Base-by-base conservation (phyloP, 2,797 vertebrate species). In the Trichosurus vulpecula region DNA sequence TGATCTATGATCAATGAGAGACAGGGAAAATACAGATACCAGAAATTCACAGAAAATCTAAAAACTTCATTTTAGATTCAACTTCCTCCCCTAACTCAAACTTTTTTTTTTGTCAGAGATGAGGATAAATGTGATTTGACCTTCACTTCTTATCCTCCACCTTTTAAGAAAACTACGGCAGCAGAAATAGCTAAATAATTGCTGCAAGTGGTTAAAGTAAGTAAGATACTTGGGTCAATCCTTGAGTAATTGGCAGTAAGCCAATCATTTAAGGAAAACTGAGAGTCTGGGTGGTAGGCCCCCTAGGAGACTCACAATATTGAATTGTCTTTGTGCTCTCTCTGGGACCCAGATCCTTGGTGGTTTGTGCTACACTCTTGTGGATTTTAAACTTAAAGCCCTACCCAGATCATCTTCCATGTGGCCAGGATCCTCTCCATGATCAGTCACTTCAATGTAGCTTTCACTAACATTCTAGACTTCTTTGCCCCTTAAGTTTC, bases 131-230 rank as follows among this genome's bases (percentile, higher is more conserved):
- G 2, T 8, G 2, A 47, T 91, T 57, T 93, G 47, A 66, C 92
- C 47, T 90, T 51, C 54, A 81, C 31, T 55, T 66, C 92, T 91
- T 53, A 57, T 16, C 57, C 27, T 92, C 74, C 9, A 12, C 52
- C 54, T 90, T 94, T 81, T 90, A 74, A 90, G 94, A 95, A 90
- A 90, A 51, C 66, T 52, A 54, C 0, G 91, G 8, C 25, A 93
- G 25, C 74, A 41, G 41, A 90, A 29, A 74, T 0, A 92, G n/a
- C 8, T 66, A 81, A 94, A 89, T 31, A 5, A 3, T 52, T 92
- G 35, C 6, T 22, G 53, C 92, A 93, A 52, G 6, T 91, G 14
- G 3, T 0, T 2, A 31, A 55, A 90, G 0, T 41, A 27, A 81
- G 41, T 41, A 27, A 81, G 41, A 14, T 47, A 81, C 41, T 81